A percentile compares a stretch with the other conserved stretches of the same genome.
Conservation (phyloP, 2,888 invertebrate genomes). For the Capitulum mitella region DNA sequence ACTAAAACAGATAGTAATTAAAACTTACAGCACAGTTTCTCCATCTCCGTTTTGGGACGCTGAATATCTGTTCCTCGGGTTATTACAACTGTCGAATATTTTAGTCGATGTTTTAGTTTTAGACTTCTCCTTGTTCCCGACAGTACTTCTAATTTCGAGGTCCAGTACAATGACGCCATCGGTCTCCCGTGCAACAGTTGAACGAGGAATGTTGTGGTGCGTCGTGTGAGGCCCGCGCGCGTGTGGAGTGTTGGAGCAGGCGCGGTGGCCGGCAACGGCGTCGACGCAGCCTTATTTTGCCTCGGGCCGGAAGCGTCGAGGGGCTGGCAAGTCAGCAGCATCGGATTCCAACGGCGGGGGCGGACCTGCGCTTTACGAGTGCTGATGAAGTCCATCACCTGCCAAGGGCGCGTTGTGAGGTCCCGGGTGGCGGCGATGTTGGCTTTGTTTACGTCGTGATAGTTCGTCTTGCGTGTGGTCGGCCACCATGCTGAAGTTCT, state of each 20-base stretch:
- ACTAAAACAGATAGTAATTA: too few species aligned
- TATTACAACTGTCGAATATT: too few species aligned
- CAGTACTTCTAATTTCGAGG: conserved; percentile 9
- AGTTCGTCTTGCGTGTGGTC: too few species aligned
- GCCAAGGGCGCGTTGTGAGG: background rate
- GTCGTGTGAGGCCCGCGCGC: background rate
- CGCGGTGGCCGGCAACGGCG: background rate
- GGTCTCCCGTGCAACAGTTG: background rate
- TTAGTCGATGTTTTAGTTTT: too few species aligned
- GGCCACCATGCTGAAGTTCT: conserved; percentile 17
- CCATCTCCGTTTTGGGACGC: too few species aligned
- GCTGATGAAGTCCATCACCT: background rate
- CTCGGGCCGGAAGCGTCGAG: too few species aligned
- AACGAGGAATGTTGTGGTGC: background rate
- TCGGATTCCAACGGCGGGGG: background rate
- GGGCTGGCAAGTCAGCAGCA: background rate
- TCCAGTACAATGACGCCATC: background rate
- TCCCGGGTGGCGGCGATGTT: background rate
- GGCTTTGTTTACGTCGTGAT: background rate
- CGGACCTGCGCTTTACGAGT: background rate
- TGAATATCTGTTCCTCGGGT: too few species aligned
- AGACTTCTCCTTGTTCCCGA: too few species aligned
- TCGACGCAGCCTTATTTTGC: background rate
- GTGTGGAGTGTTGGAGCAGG: background rate
- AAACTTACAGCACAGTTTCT: too few species aligned